Percentiles rank a stretch among this genome's conserved stretches.
Evolutionary conservation across 1,140 invertebrate genomes (phyloP).

Genomic region (Elymnias hypermnestra): DNA sequence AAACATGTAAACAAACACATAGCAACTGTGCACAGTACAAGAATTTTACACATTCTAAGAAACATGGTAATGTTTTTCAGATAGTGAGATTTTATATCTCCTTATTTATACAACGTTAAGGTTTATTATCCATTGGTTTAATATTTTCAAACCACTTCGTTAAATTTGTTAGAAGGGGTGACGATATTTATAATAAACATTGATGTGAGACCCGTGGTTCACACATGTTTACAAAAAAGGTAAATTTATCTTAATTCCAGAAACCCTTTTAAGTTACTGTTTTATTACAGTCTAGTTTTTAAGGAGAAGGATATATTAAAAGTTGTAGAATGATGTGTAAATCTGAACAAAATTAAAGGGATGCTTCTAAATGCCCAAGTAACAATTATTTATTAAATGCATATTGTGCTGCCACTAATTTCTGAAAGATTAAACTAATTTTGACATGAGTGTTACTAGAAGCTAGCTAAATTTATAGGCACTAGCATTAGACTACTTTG

Average conservation of each 20-base stretch:
- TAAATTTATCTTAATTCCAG: conserved; percentile 30
- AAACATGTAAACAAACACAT: conserved; percentile 16
- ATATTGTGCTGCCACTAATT: too few species aligned
- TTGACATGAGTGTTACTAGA: too few species aligned
- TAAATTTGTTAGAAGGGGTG: conserved; percentile 7
- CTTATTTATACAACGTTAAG: too few species aligned
- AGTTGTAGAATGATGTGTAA: too few species aligned
- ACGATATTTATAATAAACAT: conserved; percentile 25
- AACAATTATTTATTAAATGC: too few species aligned
- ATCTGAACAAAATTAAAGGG: too few species aligned
- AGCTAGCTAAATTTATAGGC: too few species aligned
- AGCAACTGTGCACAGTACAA: conserved; percentile 18
- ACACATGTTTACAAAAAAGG: conserved; percentile 25
- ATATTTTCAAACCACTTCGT: too few species aligned
- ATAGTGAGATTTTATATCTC: not conserved
- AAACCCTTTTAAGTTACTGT: conserved; percentile 25
- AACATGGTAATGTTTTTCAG: conserved; percentile 1
- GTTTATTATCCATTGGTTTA: too few species aligned
- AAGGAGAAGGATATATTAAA: conserved; percentile 3
- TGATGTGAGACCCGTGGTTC: conserved; percentile 11
- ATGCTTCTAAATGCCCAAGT: too few species aligned
- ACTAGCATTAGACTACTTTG: too few species aligned
- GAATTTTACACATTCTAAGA: conserved; percentile 24
- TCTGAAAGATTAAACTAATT: too few species aligned
- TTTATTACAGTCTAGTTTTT: conserved; percentile 14